Evolutionary conservation across 2,797 vertebrate genomes (phyloP).

Genomic region (Gallinago nigripennis): DNA sequence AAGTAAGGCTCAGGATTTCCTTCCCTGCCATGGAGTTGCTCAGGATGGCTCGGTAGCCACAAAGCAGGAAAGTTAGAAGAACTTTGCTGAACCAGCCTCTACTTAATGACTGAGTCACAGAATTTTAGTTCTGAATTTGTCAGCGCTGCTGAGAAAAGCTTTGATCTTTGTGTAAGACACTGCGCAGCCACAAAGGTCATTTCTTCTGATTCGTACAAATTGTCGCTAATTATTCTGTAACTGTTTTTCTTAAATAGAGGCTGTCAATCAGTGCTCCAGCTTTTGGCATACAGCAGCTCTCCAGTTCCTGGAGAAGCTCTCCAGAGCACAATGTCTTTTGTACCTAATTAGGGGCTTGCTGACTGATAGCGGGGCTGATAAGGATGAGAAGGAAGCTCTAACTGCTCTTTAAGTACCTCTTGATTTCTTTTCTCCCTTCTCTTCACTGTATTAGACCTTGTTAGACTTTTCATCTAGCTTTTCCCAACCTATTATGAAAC

Average conservation of each 20-base stretch:
- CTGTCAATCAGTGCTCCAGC: background rate
- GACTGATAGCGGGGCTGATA: conserved; percentile 59
- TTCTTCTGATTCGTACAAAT: background rate
- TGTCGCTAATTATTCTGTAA: background rate
- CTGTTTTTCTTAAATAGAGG: background rate
- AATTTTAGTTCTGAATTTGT: background rate
- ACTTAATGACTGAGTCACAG: fast-evolving
- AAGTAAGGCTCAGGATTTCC: background rate
- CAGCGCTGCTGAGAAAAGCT: background rate
- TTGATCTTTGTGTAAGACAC: background rate
- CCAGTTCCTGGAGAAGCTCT: background rate
- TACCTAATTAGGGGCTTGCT: conserved; percentile 38
- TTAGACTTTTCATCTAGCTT: conserved; percentile 36
- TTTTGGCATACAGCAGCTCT: background rate
- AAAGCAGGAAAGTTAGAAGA: background rate
- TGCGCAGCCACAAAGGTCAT: background rate
- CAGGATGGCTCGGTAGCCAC: fast-evolving
- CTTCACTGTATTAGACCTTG: background rate
- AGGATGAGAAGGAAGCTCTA: conserved; percentile 30
- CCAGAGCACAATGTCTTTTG: conserved; percentile 22
- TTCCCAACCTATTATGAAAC: background rate
- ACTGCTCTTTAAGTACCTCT: conserved; percentile 53
- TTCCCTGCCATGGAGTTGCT: background rate
- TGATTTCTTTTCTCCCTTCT: conserved; percentile 8
- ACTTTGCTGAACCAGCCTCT: background rate